A percentile compares a stretch with the other conserved stretches of the same genome.
Evolutionary conservation across 2,888 invertebrate genomes (phyloP).

Genomic region (Drosophila prolongata): DNA sequence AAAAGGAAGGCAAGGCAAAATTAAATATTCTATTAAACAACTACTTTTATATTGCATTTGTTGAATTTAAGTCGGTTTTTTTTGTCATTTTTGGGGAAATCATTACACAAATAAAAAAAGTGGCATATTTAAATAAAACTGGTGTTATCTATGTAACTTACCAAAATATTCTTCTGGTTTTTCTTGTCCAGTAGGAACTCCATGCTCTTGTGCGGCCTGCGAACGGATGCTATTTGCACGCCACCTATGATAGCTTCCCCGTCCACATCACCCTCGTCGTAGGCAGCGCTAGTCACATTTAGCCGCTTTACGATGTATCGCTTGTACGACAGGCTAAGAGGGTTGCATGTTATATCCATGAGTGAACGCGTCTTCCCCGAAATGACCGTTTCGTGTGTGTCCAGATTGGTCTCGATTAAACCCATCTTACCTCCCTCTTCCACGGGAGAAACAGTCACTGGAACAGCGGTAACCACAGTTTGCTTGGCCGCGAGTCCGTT

Average conservation of each 20-base stretch:
- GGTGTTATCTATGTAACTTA: conserved; percentile 85
- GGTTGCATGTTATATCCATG: conserved; percentile 87
- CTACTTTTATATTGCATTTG: too few species aligned
- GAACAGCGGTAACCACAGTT: conserved; percentile 68
- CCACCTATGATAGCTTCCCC: conserved; percentile 81
- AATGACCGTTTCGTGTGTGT: conserved; percentile 89
- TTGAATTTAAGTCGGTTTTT: too few species aligned
- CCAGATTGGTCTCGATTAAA: conserved; percentile 95
- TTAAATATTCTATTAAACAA: too few species aligned
- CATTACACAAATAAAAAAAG: too few species aligned
- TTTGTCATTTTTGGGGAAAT: too few species aligned
- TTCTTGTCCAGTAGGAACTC: conserved; percentile 97
- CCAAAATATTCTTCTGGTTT: conserved; percentile 94
- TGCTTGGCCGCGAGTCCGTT: conserved; percentile 29
- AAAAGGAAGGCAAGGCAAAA: too few species aligned
- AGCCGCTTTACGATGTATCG: conserved; percentile 72
- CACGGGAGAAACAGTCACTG: conserved; percentile 53
- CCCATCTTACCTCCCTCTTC: conserved; percentile 85
- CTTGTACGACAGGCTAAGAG: conserved; percentile 59
- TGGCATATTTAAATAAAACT: too few species aligned
- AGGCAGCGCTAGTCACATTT: conserved; percentile 65
- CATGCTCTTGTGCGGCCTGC: conserved; percentile 94
- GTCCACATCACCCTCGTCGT: conserved; percentile 53
- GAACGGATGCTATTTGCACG: conserved; percentile 82
- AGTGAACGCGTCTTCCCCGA: conserved; percentile 88